Base-by-base conservation (phyloP, 2,113 vertebrate genomes). In the Puntigrus tetrazona region DNA sequence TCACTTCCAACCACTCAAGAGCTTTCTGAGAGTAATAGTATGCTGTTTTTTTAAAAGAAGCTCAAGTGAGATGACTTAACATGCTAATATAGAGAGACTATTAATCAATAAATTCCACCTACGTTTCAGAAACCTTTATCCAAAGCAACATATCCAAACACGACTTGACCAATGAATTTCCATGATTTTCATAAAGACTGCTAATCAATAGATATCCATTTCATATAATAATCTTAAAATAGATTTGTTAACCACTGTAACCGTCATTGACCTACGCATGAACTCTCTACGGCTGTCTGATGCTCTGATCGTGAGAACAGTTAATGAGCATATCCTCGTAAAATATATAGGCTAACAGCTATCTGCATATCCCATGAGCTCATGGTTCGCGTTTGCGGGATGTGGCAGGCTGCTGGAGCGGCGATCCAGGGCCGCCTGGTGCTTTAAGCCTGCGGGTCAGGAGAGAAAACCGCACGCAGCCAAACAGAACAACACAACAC, bases 11-110 rank as follows among this genome's bases (percentile, higher is more conserved):
- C 18, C 67, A 61, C 22, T 11, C 29, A 72, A 45, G 77, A 73
- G 29, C 78, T 80, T 85, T 81, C 29, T 74, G 78, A 47, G 78
- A 81, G 70, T 70, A 36, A 52, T 11, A 45, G 52, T n/a, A 18
- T 16, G 29, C 27, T 31, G 73, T 52, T 27, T 76, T n/a, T 76
- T 50, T 52, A 22, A 75, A 50, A 50, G 14, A 50, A 31, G 45
- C 72, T 50, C 9, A 73, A 22, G 8, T 50, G 27, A 52, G 27
- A 67, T 34, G 3, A 29, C 34, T 67, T 67, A 67, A 34, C 63
- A 34, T 9, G 16, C 1, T 7, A 9, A 67, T 9, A 67, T 34
- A 5, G 63, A 67, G 63, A 67, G 4, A 34, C 29, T 18, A 18
- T 65, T 16, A 18, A 14, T 8, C 14, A 65, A 18, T 31, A 34